Percentiles rank a stretch among this genome's conserved stretches.
Evolutionary conservation across 2,888 invertebrate genomes (phyloP).

Genomic region (Hermodice carunculata): DNA sequence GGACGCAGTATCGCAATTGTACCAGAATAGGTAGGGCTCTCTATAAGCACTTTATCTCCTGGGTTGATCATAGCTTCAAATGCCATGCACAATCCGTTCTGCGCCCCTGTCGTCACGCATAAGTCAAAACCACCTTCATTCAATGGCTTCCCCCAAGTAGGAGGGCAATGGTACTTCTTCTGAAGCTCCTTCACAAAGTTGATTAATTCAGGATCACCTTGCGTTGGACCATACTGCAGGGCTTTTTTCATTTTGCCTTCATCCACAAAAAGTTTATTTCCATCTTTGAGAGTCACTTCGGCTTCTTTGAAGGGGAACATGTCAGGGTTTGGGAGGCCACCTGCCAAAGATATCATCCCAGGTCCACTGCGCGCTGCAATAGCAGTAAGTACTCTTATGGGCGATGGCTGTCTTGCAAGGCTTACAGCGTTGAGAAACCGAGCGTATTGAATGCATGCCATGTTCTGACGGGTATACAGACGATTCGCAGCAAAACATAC

Average conservation of each 20-base stretch:
- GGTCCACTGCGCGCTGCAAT: slow-evolving; percentile 55
- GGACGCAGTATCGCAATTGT: slow-evolving; percentile 77
- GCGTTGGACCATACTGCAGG: slow-evolving; percentile 82
- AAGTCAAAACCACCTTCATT: slow-evolving; percentile 64
- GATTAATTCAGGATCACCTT: slow-evolving; percentile 72
- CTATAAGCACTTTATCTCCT: slow-evolving; percentile 80
- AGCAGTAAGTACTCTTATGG: slow-evolving; percentile 58
- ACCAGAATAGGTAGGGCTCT: slow-evolving; percentile 81
- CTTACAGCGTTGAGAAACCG: slow-evolving; percentile 55
- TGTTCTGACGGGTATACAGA: too few species aligned
- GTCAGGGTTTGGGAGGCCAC: slow-evolving; percentile 61
- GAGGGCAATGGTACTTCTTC: slow-evolving; percentile 77
- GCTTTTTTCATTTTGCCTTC: slow-evolving; percentile 74
- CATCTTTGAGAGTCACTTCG: slow-evolving; percentile 60
- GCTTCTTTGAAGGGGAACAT: slow-evolving; percentile 61
- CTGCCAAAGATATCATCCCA: slow-evolving; percentile 61
- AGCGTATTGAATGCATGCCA: slow-evolving; percentile 45
- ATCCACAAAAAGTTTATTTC: slow-evolving; percentile 47
- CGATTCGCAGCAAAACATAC: too few species aligned
- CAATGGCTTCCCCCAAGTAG: slow-evolving; percentile 72
- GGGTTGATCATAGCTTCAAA: slow-evolving; percentile 80
- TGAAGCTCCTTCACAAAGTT: slow-evolving; percentile 77
- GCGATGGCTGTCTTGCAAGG: slow-evolving; percentile 54
- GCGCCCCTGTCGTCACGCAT: slow-evolving; percentile 81
- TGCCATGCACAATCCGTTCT: slow-evolving; percentile 82